These are phyloP conservation scores for Drosophila equinoxialis DNA, from an alignment of 1,140 invertebrate genomes.

Conservation along the genomic window DNA sequence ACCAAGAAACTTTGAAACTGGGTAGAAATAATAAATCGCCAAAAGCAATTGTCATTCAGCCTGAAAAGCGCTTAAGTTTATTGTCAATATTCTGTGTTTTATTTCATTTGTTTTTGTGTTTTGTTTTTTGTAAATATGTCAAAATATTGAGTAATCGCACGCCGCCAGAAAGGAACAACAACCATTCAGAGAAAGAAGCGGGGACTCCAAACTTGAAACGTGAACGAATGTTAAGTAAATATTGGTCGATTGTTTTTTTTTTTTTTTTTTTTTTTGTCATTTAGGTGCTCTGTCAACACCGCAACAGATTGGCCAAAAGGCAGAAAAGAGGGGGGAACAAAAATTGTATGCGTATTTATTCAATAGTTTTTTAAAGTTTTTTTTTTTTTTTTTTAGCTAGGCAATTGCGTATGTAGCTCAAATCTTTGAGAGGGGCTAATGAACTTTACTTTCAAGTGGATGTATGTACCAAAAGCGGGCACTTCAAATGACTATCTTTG, in stretches of 20 bases:
- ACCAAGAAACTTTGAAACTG: slow-evolving; percentile 16
- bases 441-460: slow-evolving; percentile 48
- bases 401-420: slow-evolving; percentile 53
- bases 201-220: slow-evolving; percentile 53
- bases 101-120: too few relatives aligned
- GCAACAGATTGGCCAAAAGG: slow-evolving; percentile 59
- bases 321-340: slow-evolving; percentile 1
- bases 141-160: slow-evolving; percentile 79
- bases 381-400: slow-evolving; percentile 42
- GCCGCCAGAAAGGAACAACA: slow-evolving; percentile 14
- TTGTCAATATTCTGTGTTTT: slow-evolving; percentile 70
- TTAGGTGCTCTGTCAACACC: slow-evolving; percentile 68
- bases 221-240: slow-evolving; percentile 73
- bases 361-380: slow-evolving; percentile 35
- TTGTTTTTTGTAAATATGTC: slow-evolving; percentile 56
- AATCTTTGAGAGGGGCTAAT: slow-evolving; percentile 54
- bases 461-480: neutral
- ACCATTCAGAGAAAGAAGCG: slow-evolving; percentile 32
- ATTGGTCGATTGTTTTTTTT: slow-evolving; percentile 54
- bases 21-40: slow-evolving; percentile 40
- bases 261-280: slow-evolving; percentile 27
- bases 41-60: slow-evolving; percentile 77
- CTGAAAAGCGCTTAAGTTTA: slow-evolving; percentile 77
- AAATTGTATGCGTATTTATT: slow-evolving; percentile 15
- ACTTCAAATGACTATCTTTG: slow-evolving; percentile 25